These are phyloP conservation scores for Albula glossodonta DNA, from an alignment of 2,113 vertebrate species.

Conservation along the genomic window DNA sequence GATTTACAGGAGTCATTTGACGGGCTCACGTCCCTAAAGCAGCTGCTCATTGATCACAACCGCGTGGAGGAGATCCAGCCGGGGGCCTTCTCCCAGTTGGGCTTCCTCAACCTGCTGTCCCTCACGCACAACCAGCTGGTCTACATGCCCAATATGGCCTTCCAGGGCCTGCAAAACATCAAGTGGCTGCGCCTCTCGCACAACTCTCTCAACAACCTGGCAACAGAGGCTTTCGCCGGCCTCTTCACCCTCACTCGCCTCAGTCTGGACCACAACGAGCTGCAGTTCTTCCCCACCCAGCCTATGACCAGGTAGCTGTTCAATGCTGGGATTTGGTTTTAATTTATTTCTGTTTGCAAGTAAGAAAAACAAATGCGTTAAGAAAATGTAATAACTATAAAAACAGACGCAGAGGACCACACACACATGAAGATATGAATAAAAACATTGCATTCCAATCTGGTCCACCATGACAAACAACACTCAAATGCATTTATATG, in stretches of 20 bases:
- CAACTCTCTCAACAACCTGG: conserved; percentile 86
- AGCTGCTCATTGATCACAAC: conserved; percentile 81
- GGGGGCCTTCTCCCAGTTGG: conserved; percentile 84
- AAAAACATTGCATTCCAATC: too few species aligned
- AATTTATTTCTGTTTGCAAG: too few species aligned
- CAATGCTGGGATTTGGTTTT: too few species aligned
- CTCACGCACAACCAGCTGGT: conserved; percentile 84
- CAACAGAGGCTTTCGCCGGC: conserved; percentile 82
- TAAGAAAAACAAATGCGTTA: too few species aligned
- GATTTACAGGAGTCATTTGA: conserved; percentile 81
- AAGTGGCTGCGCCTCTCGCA: conserved; percentile 86
- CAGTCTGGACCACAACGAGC: conserved; percentile 88
- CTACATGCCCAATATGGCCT: conserved; percentile 89
- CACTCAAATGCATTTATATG: too few species aligned
- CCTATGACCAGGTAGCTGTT: conserved; percentile 76
- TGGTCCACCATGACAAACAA: too few species aligned
- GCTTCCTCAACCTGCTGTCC: conserved; percentile 81
- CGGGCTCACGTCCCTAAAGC: conserved; percentile 81
- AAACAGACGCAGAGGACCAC: too few species aligned
- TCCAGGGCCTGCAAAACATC: conserved; percentile 86
- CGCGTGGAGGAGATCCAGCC: conserved; percentile 86
- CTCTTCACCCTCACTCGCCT: conserved; percentile 82
- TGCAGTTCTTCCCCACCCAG: conserved; percentile 84
- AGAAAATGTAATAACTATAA: too few species aligned
- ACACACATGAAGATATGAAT: too few species aligned